phyloP scores from a whole-genome alignment of 2,797 vertebrate species.

The Morelia viridis region DNA sequence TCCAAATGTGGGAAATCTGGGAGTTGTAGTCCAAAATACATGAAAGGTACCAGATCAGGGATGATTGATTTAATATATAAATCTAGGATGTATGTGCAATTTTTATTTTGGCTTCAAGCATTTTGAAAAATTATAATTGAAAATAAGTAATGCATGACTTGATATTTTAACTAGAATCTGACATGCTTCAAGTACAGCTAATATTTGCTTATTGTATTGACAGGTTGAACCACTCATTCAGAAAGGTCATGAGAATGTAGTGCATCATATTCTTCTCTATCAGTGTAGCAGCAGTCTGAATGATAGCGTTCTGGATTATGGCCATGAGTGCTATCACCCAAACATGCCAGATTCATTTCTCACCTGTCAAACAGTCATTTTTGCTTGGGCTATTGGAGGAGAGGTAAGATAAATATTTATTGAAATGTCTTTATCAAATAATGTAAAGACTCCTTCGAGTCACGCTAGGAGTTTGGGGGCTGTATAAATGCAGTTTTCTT shows the following conservation, averaged over 20 bases:
- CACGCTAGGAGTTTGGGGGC: neutral
- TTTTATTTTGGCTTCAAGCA: neutral
- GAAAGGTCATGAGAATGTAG: conserved; percentile 80
- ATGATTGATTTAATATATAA: neutral
- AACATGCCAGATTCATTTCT: conserved; percentile 87
- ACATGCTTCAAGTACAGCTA: neutral
- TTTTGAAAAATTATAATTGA: neutral
- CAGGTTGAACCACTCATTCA: conserved; percentile 85
- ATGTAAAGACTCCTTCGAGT: neutral
- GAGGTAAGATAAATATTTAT: conserved; percentile 73
- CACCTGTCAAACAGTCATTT: conserved; percentile 83
- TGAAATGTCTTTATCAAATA: neutral
- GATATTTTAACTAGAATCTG: neutral
- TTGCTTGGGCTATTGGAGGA: conserved; percentile 88
- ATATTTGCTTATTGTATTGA: conserved; percentile 5
- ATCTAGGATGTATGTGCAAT: neutral
- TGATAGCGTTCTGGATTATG: conserved; percentile 74
- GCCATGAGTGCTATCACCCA: conserved; percentile 86
- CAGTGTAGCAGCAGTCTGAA: conserved; percentile 82
- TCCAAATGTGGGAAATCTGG: neutral
- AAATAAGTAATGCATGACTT: neutral
- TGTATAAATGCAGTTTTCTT: neutral
- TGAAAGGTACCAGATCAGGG: neutral
- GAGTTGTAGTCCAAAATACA: neutral
- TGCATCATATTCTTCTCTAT: conserved; percentile 86